Conservation (phyloP, 2,113 vertebrate species). For the Ranitomeya imitator region DNA sequence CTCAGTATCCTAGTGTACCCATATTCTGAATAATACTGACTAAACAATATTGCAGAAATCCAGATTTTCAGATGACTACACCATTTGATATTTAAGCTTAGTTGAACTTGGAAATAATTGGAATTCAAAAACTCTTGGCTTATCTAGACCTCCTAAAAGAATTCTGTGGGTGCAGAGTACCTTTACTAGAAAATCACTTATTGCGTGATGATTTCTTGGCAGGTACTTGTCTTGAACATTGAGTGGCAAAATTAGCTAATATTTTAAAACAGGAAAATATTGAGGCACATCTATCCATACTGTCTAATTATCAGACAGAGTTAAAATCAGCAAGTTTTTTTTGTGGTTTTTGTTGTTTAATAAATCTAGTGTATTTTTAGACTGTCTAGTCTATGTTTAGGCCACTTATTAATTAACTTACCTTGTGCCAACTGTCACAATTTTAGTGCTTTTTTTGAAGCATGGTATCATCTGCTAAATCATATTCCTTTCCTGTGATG, state of each 20-base stretch:
- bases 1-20: background rate
- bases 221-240: background rate
- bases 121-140: background rate
- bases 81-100: background rate
- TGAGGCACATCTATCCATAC: too few relatives aligned
- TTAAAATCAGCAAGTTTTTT: too few relatives aligned
- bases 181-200: background rate
- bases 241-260: background rate
- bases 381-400: too few relatives aligned
- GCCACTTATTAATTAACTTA: too few relatives aligned
- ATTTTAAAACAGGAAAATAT: background rate
- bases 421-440: too few relatives aligned
- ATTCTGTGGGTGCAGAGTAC: background rate
- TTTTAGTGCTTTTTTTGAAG: too few relatives aligned
- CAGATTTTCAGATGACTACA: background rate
- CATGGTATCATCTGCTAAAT: too few relatives aligned
- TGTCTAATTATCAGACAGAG: too few relatives aligned
- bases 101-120: background rate
- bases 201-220: constrained; percentile 4
- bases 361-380: too few relatives aligned
- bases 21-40: background rate
- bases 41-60: background rate
- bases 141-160: background rate
- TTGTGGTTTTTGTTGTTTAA: too few relatives aligned
- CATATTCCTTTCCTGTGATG: too few relatives aligned